Evolutionary conservation across 2,113 vertebrate species (phyloP), one percentile per base, ranked within the genome.

Genomic region (Oreochromis spilurus): DNA sequence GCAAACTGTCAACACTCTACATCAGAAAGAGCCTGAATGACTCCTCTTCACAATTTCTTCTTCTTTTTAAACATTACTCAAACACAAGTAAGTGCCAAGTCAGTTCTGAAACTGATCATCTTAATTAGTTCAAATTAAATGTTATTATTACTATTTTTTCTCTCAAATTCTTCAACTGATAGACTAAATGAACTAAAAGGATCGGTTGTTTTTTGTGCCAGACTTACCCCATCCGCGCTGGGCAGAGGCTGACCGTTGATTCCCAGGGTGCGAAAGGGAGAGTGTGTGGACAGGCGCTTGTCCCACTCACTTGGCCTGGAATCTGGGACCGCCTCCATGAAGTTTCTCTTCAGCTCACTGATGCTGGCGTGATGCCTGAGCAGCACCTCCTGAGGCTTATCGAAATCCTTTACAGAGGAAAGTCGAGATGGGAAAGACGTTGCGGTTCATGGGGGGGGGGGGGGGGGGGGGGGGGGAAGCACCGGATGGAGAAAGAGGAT

Each of bases 321-420:
- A 80, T 98, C 97, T 0, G 98, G 97, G 50, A 98, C 93, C 0
- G 98, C 96, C 82, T 98, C 98, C 98, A 99, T 99, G 85, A 99
- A 99, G 94, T 97, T 97, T 92, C 98, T 98, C 95, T 99, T 99
- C 93, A 99, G 86, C 90, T 98, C 97, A n/a, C 97, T 99, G 95
- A 99, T 97, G 86, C 97, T 99, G 95, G 98, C 98, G 2, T 99
- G 98, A 87, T 99, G 99, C 82, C 95, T 97, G 93, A 98, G 96
- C 21, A 99, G 96, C 65, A 98, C 97, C 88, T 99, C 98, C 80
- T 98, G 97, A 84, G 97, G 96, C 92, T 98, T 97, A 87, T 98
- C 97, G 79, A 98, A 97, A 86, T 99, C 98, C 99, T 99, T 88
- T 2, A 34, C 1, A 1, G 2, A 81, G 78, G 13, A 55, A 53